Base-by-base conservation (phyloP, 2,888 invertebrate species). In the Schizotus pectinicornis region DNA sequence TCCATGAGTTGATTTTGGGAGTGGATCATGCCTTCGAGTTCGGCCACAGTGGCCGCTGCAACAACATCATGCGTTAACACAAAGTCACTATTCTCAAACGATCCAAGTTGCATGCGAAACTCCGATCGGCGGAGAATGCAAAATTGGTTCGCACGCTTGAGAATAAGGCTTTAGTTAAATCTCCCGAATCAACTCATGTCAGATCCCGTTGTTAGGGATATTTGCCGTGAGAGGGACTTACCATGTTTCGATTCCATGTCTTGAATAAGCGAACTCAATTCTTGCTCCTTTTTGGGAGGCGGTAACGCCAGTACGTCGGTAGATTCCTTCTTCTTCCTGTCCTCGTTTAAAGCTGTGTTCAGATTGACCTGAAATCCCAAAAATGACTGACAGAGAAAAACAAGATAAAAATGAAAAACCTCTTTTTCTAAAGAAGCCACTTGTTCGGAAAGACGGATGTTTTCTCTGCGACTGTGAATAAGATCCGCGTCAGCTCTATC, bases 1-100 rank as follows among this genome's bases (percentile, higher is more conserved):
- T 92, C 92, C 89, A 93, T 91, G 88, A 92, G 90, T 87, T 89
- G 89, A 87, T 91, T 92, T 88, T 94, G 93, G 83, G 89, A 91
- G 83, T 89, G 89, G 84, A 94, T 88, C 89, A 92, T 89, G 81
- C 88, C 87, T 86, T 93, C 93, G 84, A 94, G 88, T 84, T 91
- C 92, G 84, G 88, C 88, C 82, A 93, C 92, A 79, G 91, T 92
- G 84, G 90, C 89, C 86, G 88, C 92, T 92, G 89, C 83, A 88
- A 86, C 75, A 78, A 66, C 45, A 65, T 49, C 54, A 64, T 54
- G 46, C 39, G 62, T 62, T 56, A 64, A 63, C 32, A 59, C 46
- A 22, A 22, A 22, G 22, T 22, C 22, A 22, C 22, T 22, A 22
- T 22, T 22, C 22, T 22, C 22, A 5, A 22, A 22, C 22, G 22